Evolutionary conservation across 2,113 vertebrate genomes (phyloP).

Genomic region (Peromyscus maniculatus): DNA sequence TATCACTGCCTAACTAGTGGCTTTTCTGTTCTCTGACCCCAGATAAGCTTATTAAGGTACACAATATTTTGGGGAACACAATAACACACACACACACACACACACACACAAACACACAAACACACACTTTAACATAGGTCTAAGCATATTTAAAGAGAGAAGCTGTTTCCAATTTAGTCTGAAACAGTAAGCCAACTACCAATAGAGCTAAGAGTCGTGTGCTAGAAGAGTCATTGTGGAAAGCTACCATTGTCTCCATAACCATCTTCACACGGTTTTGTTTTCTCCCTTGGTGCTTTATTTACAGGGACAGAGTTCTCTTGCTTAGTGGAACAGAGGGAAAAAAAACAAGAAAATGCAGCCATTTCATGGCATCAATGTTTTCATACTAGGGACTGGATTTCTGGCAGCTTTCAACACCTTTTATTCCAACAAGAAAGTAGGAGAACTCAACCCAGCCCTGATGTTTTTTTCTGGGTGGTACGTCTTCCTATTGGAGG

Average conservation of each 20-base stretch:
- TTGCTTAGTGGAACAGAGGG: not conserved
- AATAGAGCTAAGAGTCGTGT: not conserved
- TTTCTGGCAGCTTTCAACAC: not conserved
- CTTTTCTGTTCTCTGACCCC: too few relatives aligned
- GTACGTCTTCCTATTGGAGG: conserved; percentile 18
- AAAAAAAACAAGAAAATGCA: not conserved
- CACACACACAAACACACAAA: too few relatives aligned
- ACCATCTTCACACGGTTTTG: not conserved
- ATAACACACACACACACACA: not conserved
- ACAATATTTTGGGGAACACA: too few relatives aligned
- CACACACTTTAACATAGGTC: not conserved
- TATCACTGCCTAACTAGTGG: too few relatives aligned
- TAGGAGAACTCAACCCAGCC: not conserved
- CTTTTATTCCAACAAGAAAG: not conserved
- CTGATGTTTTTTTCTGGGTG: not conserved
- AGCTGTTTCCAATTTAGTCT: not conserved
- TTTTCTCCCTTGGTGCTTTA: not conserved
- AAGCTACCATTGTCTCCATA: not conserved
- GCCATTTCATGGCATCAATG: not conserved
- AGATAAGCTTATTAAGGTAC: too few relatives aligned
- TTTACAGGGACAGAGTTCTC: conserved; percentile 39
- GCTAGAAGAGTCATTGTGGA: not conserved
- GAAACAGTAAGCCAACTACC: not conserved
- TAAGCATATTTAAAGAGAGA: not conserved
- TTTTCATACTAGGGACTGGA: not conserved